Evolutionary conservation across 2,113 vertebrate genomes (phyloP).

Genomic region (Hippopotamus amphibius): DNA sequence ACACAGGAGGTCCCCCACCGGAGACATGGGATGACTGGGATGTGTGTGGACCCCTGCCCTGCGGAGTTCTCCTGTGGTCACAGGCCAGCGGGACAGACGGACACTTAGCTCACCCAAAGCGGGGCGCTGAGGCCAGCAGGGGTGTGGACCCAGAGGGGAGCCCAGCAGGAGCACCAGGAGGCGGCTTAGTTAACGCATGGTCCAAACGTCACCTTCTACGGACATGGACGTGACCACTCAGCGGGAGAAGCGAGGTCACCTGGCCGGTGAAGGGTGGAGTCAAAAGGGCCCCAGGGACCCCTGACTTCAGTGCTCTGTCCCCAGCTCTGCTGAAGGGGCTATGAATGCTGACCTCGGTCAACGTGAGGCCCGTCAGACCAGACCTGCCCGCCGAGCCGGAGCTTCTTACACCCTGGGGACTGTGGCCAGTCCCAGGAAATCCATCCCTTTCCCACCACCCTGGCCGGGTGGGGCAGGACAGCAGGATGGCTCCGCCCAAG

Average conservation of each 20-base stretch:
- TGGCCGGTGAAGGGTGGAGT: background rate
- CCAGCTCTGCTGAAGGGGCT: background rate
- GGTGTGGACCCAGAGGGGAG: too few species aligned
- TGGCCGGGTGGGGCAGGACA: fast-evolving
- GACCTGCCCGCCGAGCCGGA: background rate
- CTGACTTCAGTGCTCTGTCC: fast-evolving
- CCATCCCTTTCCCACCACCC: background rate
- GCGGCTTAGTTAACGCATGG: too few species aligned
- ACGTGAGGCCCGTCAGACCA: fast-evolving
- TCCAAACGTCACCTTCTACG: fast-evolving
- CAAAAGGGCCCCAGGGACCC: background rate
- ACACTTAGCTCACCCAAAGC: background rate
- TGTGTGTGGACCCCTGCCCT: background rate
- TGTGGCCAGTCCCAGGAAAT: fast-evolving
- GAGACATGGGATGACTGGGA: background rate
- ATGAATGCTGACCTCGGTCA: fast-evolving
- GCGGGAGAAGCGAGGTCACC: background rate
- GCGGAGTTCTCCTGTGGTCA: background rate
- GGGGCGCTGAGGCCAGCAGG: too few species aligned
- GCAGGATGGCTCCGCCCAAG: fast-evolving
- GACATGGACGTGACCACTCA: fast-evolving
- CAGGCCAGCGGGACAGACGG: background rate
- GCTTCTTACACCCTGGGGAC: background rate
- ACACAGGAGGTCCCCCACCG: fast-evolving
- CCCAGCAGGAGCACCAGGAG: background rate